Evolutionary conservation across 2,113 vertebrate genomes (phyloP).

Genomic region (Tragelaphus strepsiceros): DNA sequence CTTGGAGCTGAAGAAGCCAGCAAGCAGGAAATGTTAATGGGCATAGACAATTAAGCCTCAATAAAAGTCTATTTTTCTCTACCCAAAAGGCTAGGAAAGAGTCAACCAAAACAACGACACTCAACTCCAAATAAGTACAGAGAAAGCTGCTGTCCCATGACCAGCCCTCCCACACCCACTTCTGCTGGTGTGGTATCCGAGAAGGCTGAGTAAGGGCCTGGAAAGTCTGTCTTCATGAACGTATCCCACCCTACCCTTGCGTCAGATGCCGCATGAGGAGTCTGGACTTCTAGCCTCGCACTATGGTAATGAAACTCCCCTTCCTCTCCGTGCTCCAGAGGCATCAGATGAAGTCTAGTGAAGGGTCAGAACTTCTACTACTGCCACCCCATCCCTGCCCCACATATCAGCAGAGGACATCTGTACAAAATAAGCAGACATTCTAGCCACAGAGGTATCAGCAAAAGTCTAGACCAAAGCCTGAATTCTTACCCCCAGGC

Average conservation of each 20-base stretch:
- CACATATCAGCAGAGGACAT: not conserved
- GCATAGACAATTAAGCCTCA: not conserved
- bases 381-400: rapidly evolving
- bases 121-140: not conserved
- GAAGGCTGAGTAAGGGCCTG: not conserved
- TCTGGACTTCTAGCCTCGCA: rapidly evolving
- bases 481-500: not conserved
- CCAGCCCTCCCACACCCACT: rapidly evolving
- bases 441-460: not conserved
- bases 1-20: not conserved
- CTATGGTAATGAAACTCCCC: not conserved
- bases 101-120: not conserved
- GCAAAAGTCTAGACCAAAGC: not conserved
- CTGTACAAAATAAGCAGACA: not conserved
- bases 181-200: not conserved
- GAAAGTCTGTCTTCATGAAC: not conserved
- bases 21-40: not conserved
- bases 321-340: rapidly evolving
- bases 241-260: not conserved
- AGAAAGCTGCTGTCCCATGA: not conserved
- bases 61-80: not conserved
- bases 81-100: not conserved
- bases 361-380: not conserved
- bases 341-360: not conserved
- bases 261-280: not conserved